phyloP scores from a whole-genome alignment of 1,140 invertebrate genomes.

The Charaxes varanes region DNA sequence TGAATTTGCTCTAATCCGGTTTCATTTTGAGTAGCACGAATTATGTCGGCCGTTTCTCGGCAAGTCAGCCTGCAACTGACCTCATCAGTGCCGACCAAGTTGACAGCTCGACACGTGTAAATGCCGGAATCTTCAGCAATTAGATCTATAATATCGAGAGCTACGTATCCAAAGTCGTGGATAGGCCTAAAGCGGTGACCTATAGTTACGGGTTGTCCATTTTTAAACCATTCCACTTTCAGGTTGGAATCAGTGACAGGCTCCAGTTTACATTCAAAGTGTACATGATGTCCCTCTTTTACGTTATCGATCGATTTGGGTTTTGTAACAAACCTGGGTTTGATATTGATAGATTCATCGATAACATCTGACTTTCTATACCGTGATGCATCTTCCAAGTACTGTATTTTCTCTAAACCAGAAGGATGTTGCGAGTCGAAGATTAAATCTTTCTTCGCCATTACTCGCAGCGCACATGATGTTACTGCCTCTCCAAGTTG shows the following conservation, averaged over 20 bases:
- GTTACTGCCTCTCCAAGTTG: constrained; percentile 95
- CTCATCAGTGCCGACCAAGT: constrained; percentile 91
- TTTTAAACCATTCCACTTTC: constrained; percentile 95
- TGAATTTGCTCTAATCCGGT: constrained; percentile 90
- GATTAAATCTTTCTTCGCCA: constrained; percentile 90
- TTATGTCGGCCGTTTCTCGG: constrained; percentile 83
- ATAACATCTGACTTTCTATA: constrained; percentile 88
- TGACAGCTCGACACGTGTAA: constrained; percentile 95
- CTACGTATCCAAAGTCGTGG: constrained; percentile 96
- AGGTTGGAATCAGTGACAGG: constrained; percentile 96
- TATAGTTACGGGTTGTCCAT: constrained; percentile 90
- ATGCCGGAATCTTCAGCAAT: constrained; percentile 95
- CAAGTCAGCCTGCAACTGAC: constrained; percentile 83
- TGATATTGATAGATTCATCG: constrained; percentile 88
- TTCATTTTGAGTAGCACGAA: constrained; percentile 90
- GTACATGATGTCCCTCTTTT: constrained; percentile 92
- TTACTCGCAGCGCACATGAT: constrained; percentile 89
- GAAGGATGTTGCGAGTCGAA: constrained; percentile 90
- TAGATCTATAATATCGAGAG: constrained; percentile 91
- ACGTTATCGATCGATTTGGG: constrained; percentile 90
- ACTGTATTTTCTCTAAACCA: constrained; percentile 92
- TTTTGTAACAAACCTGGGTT: constrained; percentile 88
- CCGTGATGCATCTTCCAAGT: constrained; percentile 89
- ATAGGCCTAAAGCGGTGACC: constrained; percentile 94
- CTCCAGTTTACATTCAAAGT: constrained; percentile 98